phyloP scores from a whole-genome alignment of 2,797 vertebrate genomes.

The Ceryle rudis region DNA sequence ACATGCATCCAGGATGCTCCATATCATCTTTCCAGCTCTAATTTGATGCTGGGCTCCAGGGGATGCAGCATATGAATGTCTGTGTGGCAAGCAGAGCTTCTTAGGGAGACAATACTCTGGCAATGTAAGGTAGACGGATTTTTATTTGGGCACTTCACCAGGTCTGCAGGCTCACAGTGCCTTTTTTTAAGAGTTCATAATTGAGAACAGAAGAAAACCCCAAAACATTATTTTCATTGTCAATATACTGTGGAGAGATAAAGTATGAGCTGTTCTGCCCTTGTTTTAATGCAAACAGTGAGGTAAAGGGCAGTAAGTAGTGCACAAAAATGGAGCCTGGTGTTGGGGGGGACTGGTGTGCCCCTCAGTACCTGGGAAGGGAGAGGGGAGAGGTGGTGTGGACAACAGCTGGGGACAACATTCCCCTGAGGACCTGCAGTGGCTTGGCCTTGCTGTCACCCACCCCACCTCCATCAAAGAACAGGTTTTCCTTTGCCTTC shows the following conservation, averaged over 20 bases:
- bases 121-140: neutral
- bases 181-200: neutral
- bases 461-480: neutral
- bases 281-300: neutral
- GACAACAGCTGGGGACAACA: accelerated
- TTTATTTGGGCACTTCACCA: neutral
- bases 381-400: neutral
- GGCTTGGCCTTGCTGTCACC: accelerated
- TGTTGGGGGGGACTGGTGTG: neutral
- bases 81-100: accelerated
- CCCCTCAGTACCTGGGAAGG: neutral
- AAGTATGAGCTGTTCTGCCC: neutral
- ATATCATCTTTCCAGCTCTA: neutral
- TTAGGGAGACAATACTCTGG: neutral
- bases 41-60: accelerated
- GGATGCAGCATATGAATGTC: neutral
- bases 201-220: accelerated
- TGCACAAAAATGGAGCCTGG: neutral
- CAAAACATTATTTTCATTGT: neutral
- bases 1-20: neutral
- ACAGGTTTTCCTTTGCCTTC: neutral
- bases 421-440: accelerated
- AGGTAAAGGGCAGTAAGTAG: neutral
- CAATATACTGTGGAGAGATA: neutral
- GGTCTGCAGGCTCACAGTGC: neutral